A percentile compares a stretch with the other conserved stretches of the same genome.
Conservation (phyloP, 2,113 vertebrate genomes). For the Serilophus lunatus region DNA sequence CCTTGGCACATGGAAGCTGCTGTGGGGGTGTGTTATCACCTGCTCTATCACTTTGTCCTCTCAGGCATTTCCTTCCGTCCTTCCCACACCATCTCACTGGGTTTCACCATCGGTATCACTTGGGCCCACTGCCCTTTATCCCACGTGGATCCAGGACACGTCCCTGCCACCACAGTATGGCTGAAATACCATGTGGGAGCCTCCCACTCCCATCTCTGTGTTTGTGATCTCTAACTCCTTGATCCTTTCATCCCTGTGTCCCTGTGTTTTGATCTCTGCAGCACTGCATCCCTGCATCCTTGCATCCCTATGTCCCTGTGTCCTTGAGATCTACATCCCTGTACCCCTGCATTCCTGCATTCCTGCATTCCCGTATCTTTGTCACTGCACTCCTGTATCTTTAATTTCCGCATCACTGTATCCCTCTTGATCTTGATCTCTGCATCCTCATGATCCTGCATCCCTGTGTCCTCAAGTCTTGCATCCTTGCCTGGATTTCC, state of each 20-base stretch:
- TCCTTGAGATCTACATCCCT: background rate
- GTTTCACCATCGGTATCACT: background rate
- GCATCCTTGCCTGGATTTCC: background rate
- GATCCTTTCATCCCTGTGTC: background rate
- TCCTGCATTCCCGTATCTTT: background rate
- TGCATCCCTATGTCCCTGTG: background rate
- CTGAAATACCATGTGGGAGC: background rate
- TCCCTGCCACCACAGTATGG: fast-evolving
- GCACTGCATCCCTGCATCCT: background rate
- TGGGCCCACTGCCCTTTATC: background rate
- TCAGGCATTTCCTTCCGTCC: background rate
- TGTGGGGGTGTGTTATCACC: background rate
- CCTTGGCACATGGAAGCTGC: background rate
- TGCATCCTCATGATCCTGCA: background rate
- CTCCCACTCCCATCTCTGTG: background rate
- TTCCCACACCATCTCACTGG: background rate
- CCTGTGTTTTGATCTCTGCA: too few species aligned
- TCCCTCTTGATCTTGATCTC: background rate
- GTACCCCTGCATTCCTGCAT: background rate
- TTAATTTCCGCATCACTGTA: background rate
- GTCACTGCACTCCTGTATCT: background rate
- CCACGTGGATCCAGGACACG: background rate
- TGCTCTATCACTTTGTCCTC: background rate
- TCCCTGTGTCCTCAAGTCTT: background rate
- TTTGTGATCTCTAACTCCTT: background rate